Evolutionary conservation across 37 sponge, comb jelly and placozoan species (phyloP).

Genomic region (Chondrosia reniformis): DNA sequence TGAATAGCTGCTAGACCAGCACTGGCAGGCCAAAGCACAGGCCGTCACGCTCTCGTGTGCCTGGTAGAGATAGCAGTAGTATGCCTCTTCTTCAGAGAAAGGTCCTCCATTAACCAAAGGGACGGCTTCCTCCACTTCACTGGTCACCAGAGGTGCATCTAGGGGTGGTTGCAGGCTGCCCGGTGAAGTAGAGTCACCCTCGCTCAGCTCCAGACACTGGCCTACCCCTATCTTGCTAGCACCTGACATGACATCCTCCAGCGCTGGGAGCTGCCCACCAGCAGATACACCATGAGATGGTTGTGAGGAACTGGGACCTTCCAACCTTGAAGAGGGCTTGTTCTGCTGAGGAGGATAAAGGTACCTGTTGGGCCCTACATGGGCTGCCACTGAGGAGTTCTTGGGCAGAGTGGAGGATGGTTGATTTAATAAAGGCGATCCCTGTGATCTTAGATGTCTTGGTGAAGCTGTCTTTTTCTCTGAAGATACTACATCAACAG

Average conservation of each 20-base stretch:
- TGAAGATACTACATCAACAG: too few relatives aligned
- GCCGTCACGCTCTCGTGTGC: conserved; percentile 41
- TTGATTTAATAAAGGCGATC: too few relatives aligned
- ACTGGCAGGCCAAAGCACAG: conserved; percentile 42
- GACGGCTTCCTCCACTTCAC: too few relatives aligned
- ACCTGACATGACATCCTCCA: too few relatives aligned
- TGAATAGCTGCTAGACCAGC: conserved; percentile 67
- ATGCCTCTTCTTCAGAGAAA: conserved; percentile 39
- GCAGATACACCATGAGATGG: too few relatives aligned
- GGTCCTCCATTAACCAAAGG: background rate
- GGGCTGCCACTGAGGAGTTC: background rate
- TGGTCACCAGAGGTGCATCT: background rate
- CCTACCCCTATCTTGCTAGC: too few relatives aligned
- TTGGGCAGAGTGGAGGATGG: background rate
- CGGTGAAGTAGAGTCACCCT: background rate
- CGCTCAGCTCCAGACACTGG: background rate
- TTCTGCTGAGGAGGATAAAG: background rate
- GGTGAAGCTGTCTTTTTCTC: too few relatives aligned
- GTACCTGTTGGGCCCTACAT: background rate
- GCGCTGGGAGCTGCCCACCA: too few relatives aligned
- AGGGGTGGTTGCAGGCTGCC: too few relatives aligned
- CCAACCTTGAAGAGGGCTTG: background rate
- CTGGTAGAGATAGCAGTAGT: conserved; percentile 21
- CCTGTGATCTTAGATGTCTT: too few relatives aligned
- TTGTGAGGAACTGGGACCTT: too few relatives aligned